Evolutionary conservation across 2,113 vertebrate genomes (phyloP).

Genomic region (Numida meleagris): DNA sequence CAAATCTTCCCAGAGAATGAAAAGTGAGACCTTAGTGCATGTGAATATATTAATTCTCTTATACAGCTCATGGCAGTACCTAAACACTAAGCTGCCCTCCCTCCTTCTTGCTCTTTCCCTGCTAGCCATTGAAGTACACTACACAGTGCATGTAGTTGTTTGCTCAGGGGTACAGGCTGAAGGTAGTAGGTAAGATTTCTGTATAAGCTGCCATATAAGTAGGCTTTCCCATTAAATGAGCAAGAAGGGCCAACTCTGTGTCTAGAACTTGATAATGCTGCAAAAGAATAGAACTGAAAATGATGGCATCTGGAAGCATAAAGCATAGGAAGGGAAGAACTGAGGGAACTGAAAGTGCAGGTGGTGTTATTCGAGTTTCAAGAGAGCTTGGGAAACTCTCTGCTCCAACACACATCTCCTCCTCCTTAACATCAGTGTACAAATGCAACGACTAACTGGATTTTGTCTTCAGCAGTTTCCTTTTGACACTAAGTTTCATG

Average conservation of each 20-base stretch:
- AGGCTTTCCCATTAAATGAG: background rate
- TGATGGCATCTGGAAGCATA: background rate
- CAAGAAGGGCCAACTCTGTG: background rate
- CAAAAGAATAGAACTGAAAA: background rate
- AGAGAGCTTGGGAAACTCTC: background rate
- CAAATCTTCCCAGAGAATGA: slow-evolving; percentile 57
- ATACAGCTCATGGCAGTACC: background rate
- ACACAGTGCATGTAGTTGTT: background rate
- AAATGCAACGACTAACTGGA: background rate
- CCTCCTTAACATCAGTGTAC: background rate
- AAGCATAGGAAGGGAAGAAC: background rate
- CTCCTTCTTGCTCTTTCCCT: background rate
- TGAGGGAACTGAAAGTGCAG: background rate
- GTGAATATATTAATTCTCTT: background rate
- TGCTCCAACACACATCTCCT: background rate
- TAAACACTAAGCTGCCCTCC: background rate
- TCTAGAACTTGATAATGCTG: background rate
- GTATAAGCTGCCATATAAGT: background rate
- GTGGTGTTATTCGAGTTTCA: background rate
- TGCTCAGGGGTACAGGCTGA: background rate
- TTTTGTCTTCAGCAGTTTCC: background rate
- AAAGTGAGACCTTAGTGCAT: background rate
- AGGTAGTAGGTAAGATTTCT: background rate
- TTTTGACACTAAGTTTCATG: background rate
- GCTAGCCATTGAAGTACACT: background rate